Percentiles rank a stretch among this genome's conserved stretches.
Conservation (phyloP, 2,888 invertebrate species). For the Mylabris sibirica region DNA sequence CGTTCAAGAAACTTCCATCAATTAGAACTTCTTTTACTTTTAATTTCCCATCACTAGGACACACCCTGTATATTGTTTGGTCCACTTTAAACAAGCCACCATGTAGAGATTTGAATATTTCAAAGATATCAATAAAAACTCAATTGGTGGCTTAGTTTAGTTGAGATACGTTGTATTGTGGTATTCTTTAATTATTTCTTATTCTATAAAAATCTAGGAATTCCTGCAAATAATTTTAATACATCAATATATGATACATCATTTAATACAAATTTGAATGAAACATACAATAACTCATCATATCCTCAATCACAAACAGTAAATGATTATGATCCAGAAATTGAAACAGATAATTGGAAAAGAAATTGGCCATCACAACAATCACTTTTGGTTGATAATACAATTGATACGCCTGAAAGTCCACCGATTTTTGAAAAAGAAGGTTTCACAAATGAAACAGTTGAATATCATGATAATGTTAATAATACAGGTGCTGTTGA, state of each 20-base stretch:
- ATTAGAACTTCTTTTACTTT: too few species aligned
- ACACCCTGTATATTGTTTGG: too few species aligned
- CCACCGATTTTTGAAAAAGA: slow-evolving; percentile 73
- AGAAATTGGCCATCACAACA: slow-evolving; percentile 55
- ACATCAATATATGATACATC: not conserved
- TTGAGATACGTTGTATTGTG: not conserved
- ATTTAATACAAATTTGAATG: not conserved
- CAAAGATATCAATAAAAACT: too few species aligned
- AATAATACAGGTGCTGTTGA: slow-evolving; percentile 53
- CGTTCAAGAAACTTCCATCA: too few species aligned
- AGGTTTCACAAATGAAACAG: slow-evolving; percentile 63
- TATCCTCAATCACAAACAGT: not conserved
- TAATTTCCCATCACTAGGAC: too few species aligned
- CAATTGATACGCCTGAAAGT: slow-evolving; percentile 70
- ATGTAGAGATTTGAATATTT: too few species aligned
- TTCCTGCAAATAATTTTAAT: not conserved
- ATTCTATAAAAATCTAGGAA: not conserved
- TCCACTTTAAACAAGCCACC: too few species aligned
- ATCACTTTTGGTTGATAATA: slow-evolving; percentile 40
- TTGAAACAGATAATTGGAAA: slow-evolving; percentile 62
- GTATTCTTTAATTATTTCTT: not conserved
- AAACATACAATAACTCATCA: not conserved
- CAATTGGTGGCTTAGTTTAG: too few species aligned
- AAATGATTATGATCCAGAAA: slow-evolving; percentile 59
- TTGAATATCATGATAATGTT: slow-evolving; percentile 68